phyloP scores from a whole-genome alignment of 2,888 invertebrate genomes.

The Drosophila affinis region DNA sequence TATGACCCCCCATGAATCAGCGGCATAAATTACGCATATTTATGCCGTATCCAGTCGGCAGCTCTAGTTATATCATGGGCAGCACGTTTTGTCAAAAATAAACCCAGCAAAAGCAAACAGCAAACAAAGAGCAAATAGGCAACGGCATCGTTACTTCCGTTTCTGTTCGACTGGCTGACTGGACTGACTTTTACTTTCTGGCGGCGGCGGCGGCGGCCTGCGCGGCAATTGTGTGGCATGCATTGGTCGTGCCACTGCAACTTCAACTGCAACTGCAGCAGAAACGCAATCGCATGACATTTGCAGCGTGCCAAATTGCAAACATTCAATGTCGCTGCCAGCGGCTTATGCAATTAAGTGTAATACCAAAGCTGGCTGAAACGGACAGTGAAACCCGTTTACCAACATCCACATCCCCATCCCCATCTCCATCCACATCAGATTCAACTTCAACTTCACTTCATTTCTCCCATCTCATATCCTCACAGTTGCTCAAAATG shows the following conservation, averaged over 20 bases:
- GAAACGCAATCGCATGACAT: slow-evolving; percentile 67
- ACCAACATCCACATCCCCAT: slow-evolving; percentile 23
- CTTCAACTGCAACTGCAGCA: slow-evolving; percentile 33
- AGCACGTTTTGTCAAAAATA: slow-evolving; percentile 44
- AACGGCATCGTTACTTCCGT: slow-evolving; percentile 58
- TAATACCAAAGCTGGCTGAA: slow-evolving; percentile 26
- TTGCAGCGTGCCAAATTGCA: slow-evolving; percentile 62
- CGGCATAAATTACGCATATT: slow-evolving; percentile 33
- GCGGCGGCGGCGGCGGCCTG: slow-evolving; percentile 37
- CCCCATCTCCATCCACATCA: slow-evolving; percentile 3
- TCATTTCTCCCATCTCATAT: slow-evolving; percentile 11
- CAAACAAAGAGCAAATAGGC: slow-evolving; percentile 32
- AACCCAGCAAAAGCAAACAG: slow-evolving; percentile 37
- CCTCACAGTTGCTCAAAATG: slow-evolving; percentile 70
- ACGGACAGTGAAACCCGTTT: slow-evolving; percentile 57
- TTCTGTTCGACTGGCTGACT: slow-evolving; percentile 36
- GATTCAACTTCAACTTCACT: slow-evolving; percentile 8
- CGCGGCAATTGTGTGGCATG: slow-evolving; percentile 6
- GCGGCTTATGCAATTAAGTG: slow-evolving; percentile 59
- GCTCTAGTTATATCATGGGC: slow-evolving; percentile 46
- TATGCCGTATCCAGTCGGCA: slow-evolving; percentile 29
- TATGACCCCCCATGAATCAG: slow-evolving; percentile 57
- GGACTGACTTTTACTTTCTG: slow-evolving; percentile 69
- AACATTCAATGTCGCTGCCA: slow-evolving; percentile 69
- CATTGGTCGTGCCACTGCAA: slow-evolving; percentile 1